These are phyloP conservation scores for Pemphredon lugubris DNA, from an alignment of 2,888 invertebrate genomes.

Conservation along the genomic window DNA sequence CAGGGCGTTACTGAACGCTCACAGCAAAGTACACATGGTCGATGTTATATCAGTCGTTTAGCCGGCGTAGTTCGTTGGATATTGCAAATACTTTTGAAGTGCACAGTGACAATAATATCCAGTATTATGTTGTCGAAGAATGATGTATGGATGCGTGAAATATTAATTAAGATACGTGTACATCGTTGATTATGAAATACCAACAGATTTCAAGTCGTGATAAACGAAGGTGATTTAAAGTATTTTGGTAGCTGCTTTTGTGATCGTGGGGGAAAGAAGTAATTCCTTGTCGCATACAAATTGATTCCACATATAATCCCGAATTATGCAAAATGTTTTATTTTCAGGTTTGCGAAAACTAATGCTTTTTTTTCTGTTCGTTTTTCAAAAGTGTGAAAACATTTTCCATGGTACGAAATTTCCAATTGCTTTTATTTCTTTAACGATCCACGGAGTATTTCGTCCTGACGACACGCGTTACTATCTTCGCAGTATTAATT, in stretches of 20 bases:
- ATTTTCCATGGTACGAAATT: background rate
- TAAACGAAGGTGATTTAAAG: too few relatives aligned
- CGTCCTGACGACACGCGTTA: too few relatives aligned
- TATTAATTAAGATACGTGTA: too few relatives aligned
- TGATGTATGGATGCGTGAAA: background rate
- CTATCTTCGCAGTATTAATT: conserved; percentile 13
- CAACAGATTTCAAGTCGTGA: too few relatives aligned
- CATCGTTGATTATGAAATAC: too few relatives aligned
- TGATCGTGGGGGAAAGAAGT: too few relatives aligned
- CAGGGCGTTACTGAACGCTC: conserved; percentile 77
- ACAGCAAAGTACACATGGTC: conserved; percentile 69
- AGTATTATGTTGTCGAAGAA: background rate
- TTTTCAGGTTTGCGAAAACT: too few relatives aligned
- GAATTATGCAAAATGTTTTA: too few relatives aligned
- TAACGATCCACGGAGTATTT: too few relatives aligned
- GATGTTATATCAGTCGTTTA: conserved; percentile 26
- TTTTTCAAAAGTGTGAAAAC: background rate
- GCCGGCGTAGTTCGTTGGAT: background rate
- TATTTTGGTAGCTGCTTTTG: too few relatives aligned
- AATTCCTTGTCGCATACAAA: too few relatives aligned
- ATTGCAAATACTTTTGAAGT: background rate
- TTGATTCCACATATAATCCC: too few relatives aligned
- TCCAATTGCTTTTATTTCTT: background rate
- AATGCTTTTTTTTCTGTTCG: background rate
- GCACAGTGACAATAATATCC: conserved; percentile 3